Evolutionary conservation across 1,140 invertebrate genomes (phyloP).

Genomic region (Drosophila pandora): DNA sequence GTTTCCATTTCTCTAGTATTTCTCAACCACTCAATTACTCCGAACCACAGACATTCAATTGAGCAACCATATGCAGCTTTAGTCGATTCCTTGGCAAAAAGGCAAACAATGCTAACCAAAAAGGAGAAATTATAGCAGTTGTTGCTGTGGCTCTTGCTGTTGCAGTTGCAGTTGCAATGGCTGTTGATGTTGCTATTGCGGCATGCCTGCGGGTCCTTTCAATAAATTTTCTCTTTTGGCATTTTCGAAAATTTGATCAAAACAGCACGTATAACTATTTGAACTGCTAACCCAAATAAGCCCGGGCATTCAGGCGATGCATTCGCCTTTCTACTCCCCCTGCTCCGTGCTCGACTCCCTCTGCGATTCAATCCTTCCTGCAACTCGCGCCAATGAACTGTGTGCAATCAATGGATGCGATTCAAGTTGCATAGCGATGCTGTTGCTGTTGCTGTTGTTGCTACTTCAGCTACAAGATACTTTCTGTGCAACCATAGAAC

Average conservation of each 20-base stretch:
- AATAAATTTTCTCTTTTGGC: conserved; percentile 68
- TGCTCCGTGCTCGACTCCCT: conserved; percentile 4
- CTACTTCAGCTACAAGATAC: conserved; percentile 69
- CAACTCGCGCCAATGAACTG: conserved; percentile 68
- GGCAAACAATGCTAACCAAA: conserved; percentile 65
- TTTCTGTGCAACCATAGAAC: conserved; percentile 65
- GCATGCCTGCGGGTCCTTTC: conserved; percentile 48
- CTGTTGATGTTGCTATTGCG: conserved; percentile 8
- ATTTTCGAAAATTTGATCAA: conserved; percentile 69
- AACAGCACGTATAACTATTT: conserved; percentile 78
- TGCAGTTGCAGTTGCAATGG: conserved; percentile 10
- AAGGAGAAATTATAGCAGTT: conserved; percentile 25
- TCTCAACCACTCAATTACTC: conserved; percentile 75
- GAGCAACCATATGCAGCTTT: conserved; percentile 52
- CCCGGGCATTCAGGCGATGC: conserved; percentile 26
- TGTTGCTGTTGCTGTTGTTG: conserved; percentile 37
- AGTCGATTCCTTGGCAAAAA: conserved; percentile 39
- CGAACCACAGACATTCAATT: conserved; percentile 64
- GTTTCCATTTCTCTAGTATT: conserved; percentile 59
- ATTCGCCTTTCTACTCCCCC: conserved; percentile 1
- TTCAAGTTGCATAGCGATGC: conserved; percentile 37
- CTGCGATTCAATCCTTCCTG: conserved; percentile 24
- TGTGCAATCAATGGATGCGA: conserved; percentile 74
- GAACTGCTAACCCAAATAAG: conserved; percentile 79
- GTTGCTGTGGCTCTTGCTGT: not conserved